phyloP scores from a whole-genome alignment of 2,888 invertebrate genomes.

The Heliothis peltigera region DNA sequence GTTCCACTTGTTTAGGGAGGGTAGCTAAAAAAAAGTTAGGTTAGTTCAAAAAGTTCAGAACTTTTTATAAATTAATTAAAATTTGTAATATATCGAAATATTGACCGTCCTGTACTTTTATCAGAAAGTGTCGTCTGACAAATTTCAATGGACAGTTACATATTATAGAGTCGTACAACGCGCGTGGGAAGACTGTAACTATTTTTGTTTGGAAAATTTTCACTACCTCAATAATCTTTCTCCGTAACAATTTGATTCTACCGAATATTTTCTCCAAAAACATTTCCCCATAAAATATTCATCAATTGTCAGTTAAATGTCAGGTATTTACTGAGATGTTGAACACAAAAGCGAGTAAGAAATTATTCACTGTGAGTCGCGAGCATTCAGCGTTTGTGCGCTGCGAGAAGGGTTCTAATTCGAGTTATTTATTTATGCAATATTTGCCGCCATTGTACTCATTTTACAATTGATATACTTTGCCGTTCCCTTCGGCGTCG shows the following conservation, averaged over 20 bases:
- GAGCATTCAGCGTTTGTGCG: constrained; percentile 70
- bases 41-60: not conserved
- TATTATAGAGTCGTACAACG: constrained; percentile 35
- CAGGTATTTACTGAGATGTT: constrained; percentile 64
- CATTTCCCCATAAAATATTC: constrained; percentile 57
- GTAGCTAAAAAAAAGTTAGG: no score
- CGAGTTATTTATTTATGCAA: constrained; percentile 83
- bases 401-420: constrained; percentile 79
- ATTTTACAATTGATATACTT: constrained; percentile 69
- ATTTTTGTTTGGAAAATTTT: constrained; percentile 28
- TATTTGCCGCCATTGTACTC: constrained; percentile 69
- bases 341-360: constrained; percentile 67
- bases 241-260: constrained; percentile 10
- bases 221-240: constrained; percentile 12
- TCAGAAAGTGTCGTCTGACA: constrained; percentile 12
- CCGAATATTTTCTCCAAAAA: constrained; percentile 37
- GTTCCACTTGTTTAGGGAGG: constrained; percentile 53
- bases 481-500: constrained; percentile 26
- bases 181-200: constrained; percentile 22
- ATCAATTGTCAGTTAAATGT: constrained; percentile 67
- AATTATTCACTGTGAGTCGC: constrained; percentile 72
- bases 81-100: not conserved
- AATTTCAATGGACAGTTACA: constrained; percentile 20
- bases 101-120: constrained; percentile 15
- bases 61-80: not conserved